phyloP scores from a whole-genome alignment of 2,888 invertebrate species.

The Callyntrura guangdongensis region DNA sequence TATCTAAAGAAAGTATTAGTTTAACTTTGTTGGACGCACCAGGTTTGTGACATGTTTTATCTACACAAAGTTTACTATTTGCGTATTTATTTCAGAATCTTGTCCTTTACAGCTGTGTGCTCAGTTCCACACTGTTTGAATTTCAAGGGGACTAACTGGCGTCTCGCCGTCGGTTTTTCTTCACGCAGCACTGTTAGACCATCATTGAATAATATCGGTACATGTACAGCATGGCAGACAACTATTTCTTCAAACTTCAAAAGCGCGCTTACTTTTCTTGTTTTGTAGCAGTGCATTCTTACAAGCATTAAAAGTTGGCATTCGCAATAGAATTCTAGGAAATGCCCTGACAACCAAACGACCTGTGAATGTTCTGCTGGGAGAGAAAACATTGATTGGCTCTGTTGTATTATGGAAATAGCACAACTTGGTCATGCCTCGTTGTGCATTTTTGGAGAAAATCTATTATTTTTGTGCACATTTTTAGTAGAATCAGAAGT shows the following conservation, averaged over 20 bases:
- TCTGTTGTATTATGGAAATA: conserved; percentile 24
- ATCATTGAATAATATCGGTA: too few relatives aligned
- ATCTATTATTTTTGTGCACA: neutral
- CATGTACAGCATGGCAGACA: too few relatives aligned
- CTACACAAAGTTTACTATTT: too few relatives aligned
- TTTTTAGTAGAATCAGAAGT: neutral
- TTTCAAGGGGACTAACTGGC: too few relatives aligned
- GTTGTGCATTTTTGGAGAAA: neutral
- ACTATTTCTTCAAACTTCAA: neutral
- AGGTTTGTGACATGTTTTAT: too few relatives aligned
- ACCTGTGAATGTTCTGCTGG: conserved; percentile 4
- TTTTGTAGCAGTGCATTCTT: neutral
- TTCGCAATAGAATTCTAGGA: neutral
- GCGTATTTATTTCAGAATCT: too few relatives aligned
- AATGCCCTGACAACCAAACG: neutral
- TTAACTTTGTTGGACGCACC: too few relatives aligned
- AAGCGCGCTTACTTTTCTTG: neutral
- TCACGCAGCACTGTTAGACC: too few relatives aligned
- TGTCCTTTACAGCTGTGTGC: too few relatives aligned
- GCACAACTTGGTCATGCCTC: neutral
- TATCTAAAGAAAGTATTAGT: too few relatives aligned
- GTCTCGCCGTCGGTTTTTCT: too few relatives aligned
- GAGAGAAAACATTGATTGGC: conserved; percentile 42
- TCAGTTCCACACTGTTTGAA: too few relatives aligned
- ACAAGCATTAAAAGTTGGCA: neutral